These are phyloP conservation scores for Urechis unicinctus DNA, from an alignment of 2,888 invertebrate genomes.

Conservation along the genomic window DNA sequence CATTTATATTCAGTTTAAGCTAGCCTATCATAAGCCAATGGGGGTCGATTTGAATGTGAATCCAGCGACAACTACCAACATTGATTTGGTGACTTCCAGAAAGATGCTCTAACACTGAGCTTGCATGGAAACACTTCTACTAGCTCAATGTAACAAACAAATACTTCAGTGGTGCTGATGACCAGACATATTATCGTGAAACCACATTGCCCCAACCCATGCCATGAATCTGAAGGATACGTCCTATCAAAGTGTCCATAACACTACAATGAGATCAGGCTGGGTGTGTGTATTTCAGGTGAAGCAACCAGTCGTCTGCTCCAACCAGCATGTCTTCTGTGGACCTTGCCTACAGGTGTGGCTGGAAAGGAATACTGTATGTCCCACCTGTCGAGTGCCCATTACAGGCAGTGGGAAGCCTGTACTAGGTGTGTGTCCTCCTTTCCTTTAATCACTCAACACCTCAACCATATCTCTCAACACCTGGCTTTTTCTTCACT, in stretches of 20 bases:
- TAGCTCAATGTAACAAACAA: no score
- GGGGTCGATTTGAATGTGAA: no score
- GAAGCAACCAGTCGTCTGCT: constrained; percentile 43
- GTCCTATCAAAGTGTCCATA: background rate
- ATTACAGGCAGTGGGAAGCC: constrained; percentile 30
- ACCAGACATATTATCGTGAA: no score
- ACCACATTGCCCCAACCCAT: no score
- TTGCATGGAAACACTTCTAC: no score
- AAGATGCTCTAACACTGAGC: no score
- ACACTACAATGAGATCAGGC: background rate
- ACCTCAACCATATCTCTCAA: background rate
- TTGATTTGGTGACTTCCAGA: no score
- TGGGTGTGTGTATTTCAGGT: constrained; percentile 30
- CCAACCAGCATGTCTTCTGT: constrained; percentile 49
- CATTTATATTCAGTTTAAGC: no score
- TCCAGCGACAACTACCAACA: no score
- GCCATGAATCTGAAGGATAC: no score
- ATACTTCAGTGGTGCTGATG: no score
- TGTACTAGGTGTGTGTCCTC: constrained; percentile 17
- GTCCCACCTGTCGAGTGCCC: constrained; percentile 41
- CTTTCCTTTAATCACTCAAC: background rate
- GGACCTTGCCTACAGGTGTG: constrained; percentile 40
- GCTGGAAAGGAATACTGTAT: constrained; percentile 43
- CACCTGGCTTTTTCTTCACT: background rate
- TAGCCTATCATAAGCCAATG: no score